Conservation (phyloP, 2,113 vertebrate species). For the Capreolus pygargus region DNA sequence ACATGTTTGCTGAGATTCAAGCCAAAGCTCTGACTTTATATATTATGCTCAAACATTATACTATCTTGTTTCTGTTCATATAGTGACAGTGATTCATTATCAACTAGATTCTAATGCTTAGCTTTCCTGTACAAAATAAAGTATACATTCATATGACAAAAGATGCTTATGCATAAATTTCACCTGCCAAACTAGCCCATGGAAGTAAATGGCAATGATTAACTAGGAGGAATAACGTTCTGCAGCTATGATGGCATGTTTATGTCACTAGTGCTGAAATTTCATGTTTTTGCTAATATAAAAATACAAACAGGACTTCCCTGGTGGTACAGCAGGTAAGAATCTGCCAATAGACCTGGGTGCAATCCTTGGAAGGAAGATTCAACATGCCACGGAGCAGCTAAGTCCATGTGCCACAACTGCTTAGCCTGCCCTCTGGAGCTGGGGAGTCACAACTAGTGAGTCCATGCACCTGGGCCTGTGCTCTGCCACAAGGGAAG, state of each 20-base stretch:
- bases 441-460: background rate
- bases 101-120: background rate
- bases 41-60: background rate
- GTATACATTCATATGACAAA: background rate
- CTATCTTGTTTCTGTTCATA: background rate
- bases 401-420: background rate
- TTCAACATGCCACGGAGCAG: background rate
- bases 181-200: background rate
- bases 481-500: background rate
- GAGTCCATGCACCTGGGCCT: rapidly evolving
- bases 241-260: background rate
- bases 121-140: background rate
- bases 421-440: background rate
- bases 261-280: background rate
- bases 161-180: background rate
- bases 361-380: background rate
- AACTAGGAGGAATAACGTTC: background rate
- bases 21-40: background rate
- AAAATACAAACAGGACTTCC: background rate
- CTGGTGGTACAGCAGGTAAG: background rate
- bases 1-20: background rate
- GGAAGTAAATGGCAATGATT: background rate
- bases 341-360: background rate
- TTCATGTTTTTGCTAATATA: background rate
- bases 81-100: background rate